Base-by-base conservation (phyloP, 2,888 invertebrate genomes). In the Caenorhabditis doughertyi region DNA sequence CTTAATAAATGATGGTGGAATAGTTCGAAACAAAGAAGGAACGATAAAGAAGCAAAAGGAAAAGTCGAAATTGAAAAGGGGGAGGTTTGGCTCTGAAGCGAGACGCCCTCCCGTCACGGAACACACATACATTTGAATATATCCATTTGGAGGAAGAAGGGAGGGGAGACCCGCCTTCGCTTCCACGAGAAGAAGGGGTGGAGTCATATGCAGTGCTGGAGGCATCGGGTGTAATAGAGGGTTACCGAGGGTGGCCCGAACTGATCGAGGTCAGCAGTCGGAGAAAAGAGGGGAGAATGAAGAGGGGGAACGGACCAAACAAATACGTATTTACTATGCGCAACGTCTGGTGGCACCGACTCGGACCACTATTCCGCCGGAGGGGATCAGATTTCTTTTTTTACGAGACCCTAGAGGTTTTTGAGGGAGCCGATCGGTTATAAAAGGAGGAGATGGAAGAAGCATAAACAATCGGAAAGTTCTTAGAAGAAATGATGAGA, bases 151-250 rank as follows among this genome's bases (percentile, higher is more conserved):
- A 35, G 76, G 76, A 56, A 56, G 29, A 56, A 32, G 18, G 42
- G 42, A 18, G 56, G 25, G 29, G 47, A 29, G 76, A 58, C 44
- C 65, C 64, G 67, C 58, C 74, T 35, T 35, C 53, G 27, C 27
- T 58, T 58, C 53, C 55, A 58, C 71, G 71, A 71, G 71, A 60
- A 51, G 72, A 44, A 58, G 56, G 76, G 76, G 76, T 51, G 76
- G 76, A 76, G 76, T 76, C 76, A 76, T 76, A 76, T 67, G 76
- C 76, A 60, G 47, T 49, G 55, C 62, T 53, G 73, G 73, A 73
- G 73, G 64, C 73, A 73, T 47, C 64, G 47, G 42, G 76, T 76
- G 68, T 76, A 76, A 76, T 76, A 51, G 76, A 56, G 60, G 76
- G 76, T 67, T 76, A 47, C 51, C 18, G 58, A 39, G 60, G 62